phyloP scores from a whole-genome alignment of 92 coral and sea anemone genomes.

The Epizoanthus ramosus region DNA sequence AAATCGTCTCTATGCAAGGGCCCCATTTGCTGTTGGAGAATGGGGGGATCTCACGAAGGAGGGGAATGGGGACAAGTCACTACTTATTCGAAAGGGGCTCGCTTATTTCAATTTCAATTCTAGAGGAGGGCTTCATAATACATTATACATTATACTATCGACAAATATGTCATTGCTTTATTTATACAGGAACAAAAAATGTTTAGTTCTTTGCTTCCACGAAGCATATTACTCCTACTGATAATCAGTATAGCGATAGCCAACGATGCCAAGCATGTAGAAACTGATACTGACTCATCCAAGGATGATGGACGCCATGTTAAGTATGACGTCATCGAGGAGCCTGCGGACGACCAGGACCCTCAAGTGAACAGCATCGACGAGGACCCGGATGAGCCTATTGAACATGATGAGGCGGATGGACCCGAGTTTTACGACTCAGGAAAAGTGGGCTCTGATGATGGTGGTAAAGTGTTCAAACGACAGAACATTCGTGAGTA shows the following conservation, averaged over 20 bases:
- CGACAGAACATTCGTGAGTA: slow-evolving; percentile 39
- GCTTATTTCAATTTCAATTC: no score
- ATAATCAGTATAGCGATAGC: slow-evolving; percentile 35
- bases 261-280: slow-evolving; percentile 41
- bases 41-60: no score
- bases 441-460: slow-evolving; percentile 30
- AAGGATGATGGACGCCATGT: neutral
- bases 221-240: slow-evolving; percentile 38
- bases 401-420: slow-evolving; percentile 35
- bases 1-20: no score
- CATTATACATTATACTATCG: no score
- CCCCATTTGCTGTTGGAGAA: no score
- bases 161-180: neutral
- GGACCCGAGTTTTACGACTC: slow-evolving; percentile 39
- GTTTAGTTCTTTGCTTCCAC: slow-evolving; percentile 40
- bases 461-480: slow-evolving; percentile 38
- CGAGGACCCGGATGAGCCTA: slow-evolving; percentile 45
- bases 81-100: no score
- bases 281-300: slow-evolving; percentile 11
- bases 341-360: slow-evolving; percentile 27
- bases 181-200: slow-evolving; percentile 21
- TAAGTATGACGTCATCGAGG: slow-evolving; percentile 41
- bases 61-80: no score
- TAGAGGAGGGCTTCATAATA: no score
- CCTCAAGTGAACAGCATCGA: slow-evolving; percentile 39